Evolutionary conservation across 30 jellyfish, hydroid and myxozoan genomes (phyloP).

Genomic region (Clytia hemisphaerica): DNA sequence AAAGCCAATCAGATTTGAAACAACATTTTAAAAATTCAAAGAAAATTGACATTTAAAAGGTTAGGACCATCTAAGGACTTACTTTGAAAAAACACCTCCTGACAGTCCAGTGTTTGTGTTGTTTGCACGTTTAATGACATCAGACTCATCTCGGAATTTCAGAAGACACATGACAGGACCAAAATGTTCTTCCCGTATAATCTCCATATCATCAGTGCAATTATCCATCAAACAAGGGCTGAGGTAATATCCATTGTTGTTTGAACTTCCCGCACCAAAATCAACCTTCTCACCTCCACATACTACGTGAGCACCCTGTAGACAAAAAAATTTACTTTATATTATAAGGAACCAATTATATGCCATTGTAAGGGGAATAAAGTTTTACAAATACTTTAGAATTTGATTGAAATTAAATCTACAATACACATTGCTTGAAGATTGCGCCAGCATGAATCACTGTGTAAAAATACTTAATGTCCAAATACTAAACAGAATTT

Average conservation of each 20-base stretch:
- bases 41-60: background rate
- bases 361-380: too few species aligned
- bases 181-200: constrained; percentile 84
- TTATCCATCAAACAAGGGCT: constrained; percentile 79
- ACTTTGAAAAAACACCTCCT: constrained; percentile 90
- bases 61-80: background rate
- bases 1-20: background rate
- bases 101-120: constrained; percentile 76
- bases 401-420: background rate
- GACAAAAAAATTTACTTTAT: constrained; percentile 1
- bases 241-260: constrained; percentile 58
- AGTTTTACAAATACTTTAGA: background rate
- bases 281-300: constrained; percentile 85
- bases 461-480: background rate
- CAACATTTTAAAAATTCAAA: background rate
- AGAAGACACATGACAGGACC: constrained; percentile 89
- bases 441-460: too few species aligned
- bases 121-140: constrained; percentile 68
- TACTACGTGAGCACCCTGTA: constrained; percentile 73
- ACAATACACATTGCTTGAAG: background rate
- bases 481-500: background rate
- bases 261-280: constrained; percentile 20
- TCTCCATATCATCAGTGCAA: constrained; percentile 71
- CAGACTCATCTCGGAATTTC: constrained; percentile 62
- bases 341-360: too few species aligned